Conservation (phyloP, 2,113 vertebrate species). For the Tragulus kanchil region DNA sequence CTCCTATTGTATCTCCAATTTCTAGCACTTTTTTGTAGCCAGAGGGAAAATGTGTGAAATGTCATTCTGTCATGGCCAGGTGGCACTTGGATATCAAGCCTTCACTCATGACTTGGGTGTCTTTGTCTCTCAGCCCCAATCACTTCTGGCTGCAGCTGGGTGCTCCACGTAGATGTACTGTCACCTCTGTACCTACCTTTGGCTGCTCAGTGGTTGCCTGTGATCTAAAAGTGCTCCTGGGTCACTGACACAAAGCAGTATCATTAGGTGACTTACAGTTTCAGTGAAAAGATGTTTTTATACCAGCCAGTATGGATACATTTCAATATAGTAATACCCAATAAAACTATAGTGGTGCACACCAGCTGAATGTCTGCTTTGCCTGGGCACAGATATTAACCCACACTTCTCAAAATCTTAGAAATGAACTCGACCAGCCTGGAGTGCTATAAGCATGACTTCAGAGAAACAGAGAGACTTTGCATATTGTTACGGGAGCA, state of each 20-base stretch:
- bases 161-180: rapidly evolving
- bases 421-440: neutral
- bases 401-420: neutral
- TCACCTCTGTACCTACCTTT: neutral
- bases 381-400: neutral
- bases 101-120: neutral
- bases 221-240: neutral
- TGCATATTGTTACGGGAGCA: neutral
- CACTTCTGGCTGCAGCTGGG: neutral
- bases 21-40: neutral
- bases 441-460: too few species aligned
- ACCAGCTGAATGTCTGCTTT: neutral
- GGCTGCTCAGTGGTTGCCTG: neutral
- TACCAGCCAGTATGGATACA: neutral
- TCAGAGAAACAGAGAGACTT: neutral
- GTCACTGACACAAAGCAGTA: neutral
- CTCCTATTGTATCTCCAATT: neutral
- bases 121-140: too few species aligned
- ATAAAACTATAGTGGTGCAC: neutral
- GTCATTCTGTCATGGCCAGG: neutral
- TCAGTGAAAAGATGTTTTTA: neutral
- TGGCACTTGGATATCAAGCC: neutral
- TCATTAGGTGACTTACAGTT: neutral
- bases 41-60: neutral
- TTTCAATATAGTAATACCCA: neutral